These are phyloP conservation scores for Nasonovia ribisnigri DNA, from an alignment of 2,888 invertebrate genomes.

Conservation along the genomic window DNA sequence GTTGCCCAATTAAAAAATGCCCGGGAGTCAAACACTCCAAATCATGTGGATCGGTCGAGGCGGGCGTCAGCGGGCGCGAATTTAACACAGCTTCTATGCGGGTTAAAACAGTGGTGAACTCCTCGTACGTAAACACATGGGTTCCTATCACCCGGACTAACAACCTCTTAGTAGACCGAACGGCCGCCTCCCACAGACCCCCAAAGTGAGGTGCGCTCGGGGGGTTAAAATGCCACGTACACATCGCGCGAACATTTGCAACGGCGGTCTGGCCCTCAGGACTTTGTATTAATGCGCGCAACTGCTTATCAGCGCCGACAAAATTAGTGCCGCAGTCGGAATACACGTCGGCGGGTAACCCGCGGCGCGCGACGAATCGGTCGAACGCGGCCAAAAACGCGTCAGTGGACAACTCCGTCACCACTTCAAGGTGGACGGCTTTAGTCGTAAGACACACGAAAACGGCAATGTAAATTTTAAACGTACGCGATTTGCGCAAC, in stretches of 20 bases:
- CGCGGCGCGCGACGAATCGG: background rate
- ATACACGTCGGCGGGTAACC: background rate
- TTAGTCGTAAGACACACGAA: background rate
- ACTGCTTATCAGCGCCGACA: background rate
- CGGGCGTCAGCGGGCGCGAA: too few relatives aligned
- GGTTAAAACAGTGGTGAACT: background rate
- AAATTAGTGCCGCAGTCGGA: slow-evolving; percentile 6
- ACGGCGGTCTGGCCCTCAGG: too few relatives aligned
- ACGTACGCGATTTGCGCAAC: background rate
- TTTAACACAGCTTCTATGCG: too few relatives aligned
- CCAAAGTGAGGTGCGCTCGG: background rate
- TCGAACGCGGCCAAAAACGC: background rate
- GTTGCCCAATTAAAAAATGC: too few relatives aligned
- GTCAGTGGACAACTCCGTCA: background rate
- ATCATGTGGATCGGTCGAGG: too few relatives aligned
- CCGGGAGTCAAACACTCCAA: too few relatives aligned
- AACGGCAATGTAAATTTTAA: background rate
- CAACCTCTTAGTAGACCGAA: background rate
- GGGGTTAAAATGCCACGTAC: background rate
- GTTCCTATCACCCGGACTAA: background rate
- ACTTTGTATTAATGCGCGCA: background rate
- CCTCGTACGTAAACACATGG: background rate
- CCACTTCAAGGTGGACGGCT: background rate
- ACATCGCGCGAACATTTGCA: rapidly evolving
- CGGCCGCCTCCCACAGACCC: background rate